Conservation (phyloP, 2,888 invertebrate genomes). For the Liopterus haemorrhoidalis region DNA sequence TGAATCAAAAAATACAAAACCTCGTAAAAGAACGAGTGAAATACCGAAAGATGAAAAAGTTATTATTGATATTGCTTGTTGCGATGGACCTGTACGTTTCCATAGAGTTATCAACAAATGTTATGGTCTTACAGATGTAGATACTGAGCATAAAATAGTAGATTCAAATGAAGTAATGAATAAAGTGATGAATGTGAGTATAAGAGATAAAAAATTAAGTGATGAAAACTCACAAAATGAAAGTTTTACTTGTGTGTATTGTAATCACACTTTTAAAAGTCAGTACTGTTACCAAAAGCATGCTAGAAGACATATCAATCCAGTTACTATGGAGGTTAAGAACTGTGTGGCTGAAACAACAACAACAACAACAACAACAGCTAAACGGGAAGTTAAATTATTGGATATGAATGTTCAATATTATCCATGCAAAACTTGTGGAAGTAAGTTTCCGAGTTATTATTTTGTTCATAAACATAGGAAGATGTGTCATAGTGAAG, state of each 20-base stretch:
- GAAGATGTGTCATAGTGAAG: slow-evolving; percentile 74
- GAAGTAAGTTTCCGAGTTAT: slow-evolving; percentile 86
- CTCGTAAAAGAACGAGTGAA: slow-evolving; percentile 15
- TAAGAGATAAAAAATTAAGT: slow-evolving; percentile 41
- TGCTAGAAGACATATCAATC: slow-evolving; percentile 62
- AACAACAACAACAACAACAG: slow-evolving; percentile 35
- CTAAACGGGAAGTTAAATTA: slow-evolving; percentile 56
- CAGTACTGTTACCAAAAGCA: slow-evolving; percentile 82
- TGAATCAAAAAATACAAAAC: slow-evolving; percentile 15
- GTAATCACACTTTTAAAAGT: slow-evolving; percentile 75
- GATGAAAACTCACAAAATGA: slow-evolving; percentile 38
- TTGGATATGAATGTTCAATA: slow-evolving; percentile 79
- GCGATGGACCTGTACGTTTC: slow-evolving; percentile 85
- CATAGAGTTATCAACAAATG: slow-evolving; percentile 79
- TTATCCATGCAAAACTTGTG: slow-evolving; percentile 89
- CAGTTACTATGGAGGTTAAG: slow-evolving; percentile 48
- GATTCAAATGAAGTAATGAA: slow-evolving; percentile 40
- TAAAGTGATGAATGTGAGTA: slow-evolving; percentile 45
- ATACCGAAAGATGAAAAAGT: slow-evolving; percentile 47
- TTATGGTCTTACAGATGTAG: slow-evolving; percentile 50
- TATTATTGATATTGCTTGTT: slow-evolving; percentile 81
- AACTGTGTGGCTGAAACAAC: slow-evolving; percentile 22
- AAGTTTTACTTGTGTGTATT: slow-evolving; percentile 64
- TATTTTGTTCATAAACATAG: slow-evolving; percentile 91
- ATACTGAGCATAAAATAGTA: slow-evolving; percentile 18